Evolutionary conservation across 2,113 vertebrate genomes (phyloP).

Genomic region (Pterophyllum scalare): DNA sequence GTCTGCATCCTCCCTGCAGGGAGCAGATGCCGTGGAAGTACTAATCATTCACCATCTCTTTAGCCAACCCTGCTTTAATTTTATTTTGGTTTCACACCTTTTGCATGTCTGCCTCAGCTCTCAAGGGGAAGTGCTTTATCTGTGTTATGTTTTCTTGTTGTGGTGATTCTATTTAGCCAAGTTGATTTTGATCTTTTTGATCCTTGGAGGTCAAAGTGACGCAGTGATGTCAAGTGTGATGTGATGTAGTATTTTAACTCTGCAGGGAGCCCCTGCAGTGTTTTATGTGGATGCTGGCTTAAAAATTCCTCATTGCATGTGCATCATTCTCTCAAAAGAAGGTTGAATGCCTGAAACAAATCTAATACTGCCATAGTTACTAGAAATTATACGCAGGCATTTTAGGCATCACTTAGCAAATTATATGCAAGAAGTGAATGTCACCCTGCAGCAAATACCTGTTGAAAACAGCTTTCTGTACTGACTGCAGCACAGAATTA

Average conservation of each 20-base stretch:
- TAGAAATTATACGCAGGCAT: too few species aligned
- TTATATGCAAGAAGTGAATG: neutral
- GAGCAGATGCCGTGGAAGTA: conserved; percentile 23
- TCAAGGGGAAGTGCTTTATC: neutral
- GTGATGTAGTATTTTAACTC: neutral
- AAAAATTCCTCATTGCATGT: too few species aligned
- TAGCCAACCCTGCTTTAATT: neutral
- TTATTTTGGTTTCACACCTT: neutral
- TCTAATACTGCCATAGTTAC: too few species aligned
- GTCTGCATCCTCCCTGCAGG: conserved; percentile 5
- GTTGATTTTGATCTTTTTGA: neutral
- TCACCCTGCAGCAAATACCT: neutral
- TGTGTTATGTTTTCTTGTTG: neutral
- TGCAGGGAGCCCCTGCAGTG: neutral
- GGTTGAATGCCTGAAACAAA: neutral
- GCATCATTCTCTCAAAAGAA: neutral
- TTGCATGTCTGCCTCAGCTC: neutral
- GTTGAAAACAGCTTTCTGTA: neutral
- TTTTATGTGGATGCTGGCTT: neutral
- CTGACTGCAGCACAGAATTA: neutral
- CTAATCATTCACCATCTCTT: conserved; percentile 34
- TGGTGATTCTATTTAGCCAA: neutral
- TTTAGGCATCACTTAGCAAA: neutral
- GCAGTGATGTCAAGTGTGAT: neutral
- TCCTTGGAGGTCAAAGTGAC: neutral